These are phyloP conservation scores for Dinomys branickii DNA, from an alignment of 2,113 vertebrate species.

Conservation along the genomic window DNA sequence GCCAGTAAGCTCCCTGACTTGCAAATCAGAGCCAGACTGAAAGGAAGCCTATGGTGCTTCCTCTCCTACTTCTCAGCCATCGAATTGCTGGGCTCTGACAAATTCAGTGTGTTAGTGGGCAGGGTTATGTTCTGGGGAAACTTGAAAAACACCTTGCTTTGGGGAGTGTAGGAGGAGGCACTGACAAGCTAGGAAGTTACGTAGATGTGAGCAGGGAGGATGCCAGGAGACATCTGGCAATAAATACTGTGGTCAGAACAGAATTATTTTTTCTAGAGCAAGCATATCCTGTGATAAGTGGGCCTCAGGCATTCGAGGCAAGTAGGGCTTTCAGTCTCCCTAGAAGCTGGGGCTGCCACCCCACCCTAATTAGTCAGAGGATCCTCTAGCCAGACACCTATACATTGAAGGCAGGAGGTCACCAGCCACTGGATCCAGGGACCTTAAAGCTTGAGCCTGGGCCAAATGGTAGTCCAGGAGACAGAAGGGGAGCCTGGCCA, in stretches of 20 bases:
- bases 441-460: neutral
- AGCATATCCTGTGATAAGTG: neutral
- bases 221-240: rapidly evolving
- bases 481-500: neutral
- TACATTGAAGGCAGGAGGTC: neutral
- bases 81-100: neutral
- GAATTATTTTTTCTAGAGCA: neutral
- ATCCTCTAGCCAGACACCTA: neutral
- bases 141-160: too few relatives aligned
- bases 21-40: neutral
- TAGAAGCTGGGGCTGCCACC: neutral
- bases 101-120: neutral
- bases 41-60: neutral
- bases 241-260: neutral
- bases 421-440: neutral
- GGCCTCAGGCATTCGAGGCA: neutral
- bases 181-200: neutral
- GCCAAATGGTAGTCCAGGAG: neutral
- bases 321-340: neutral
- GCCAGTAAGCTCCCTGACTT: neutral
- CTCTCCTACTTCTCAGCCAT: neutral
- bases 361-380: neutral
- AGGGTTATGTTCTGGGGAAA: neutral
- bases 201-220: neutral
- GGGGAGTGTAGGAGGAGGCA: neutral